Base-by-base conservation (phyloP, 2,797 vertebrate genomes). In the Enteromius trimaculatus region DNA sequence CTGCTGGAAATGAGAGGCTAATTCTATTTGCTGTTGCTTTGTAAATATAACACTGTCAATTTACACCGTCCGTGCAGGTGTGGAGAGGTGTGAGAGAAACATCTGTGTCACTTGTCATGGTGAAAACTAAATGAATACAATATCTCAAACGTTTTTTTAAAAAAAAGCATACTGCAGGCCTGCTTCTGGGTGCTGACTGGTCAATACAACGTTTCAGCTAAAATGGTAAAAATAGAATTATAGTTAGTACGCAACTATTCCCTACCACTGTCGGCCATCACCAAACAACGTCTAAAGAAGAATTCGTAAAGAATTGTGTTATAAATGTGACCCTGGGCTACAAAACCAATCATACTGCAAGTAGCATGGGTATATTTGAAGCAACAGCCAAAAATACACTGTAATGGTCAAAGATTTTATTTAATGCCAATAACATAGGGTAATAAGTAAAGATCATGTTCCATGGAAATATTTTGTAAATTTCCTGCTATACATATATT, bases 41-140 rank as follows among this genome's bases (percentile, higher is more conserved):
- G 70, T 74, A 60, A 83, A 82, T 68, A 82, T 60, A 74, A 51
- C 81, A 75, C 80, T 86, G 84, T 86, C 84, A 86, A 79, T 86
- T 86, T 86, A 75, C 47, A 53, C 58, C 29, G 16, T 66, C 3
- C 76, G 34, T 51, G 70, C 80, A 86, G 84, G 69, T 86, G 84
- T 62, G 58, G 76, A 51, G 49, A 60, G 66, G 68, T 82, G 75
- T 68, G 10, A 31, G 21, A 78, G 19, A 77, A 68, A 58, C 64
- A 23, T 34, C 68, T 75, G 29, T 68, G 49, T 58, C 62, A 65
- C 47, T 71, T 55, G 13, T 23, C 6, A 39, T 53, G 49, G 16
- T 16, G 31, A 81, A 26, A 64, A 70, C 21, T 17, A 47, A 70
- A 65, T 64, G 8, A 53, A 82, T 60, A 14, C 5, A 34, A 76